A percentile compares a stretch with the other conserved stretches of the same genome.
Conservation (phyloP, 2,113 vertebrate species). For the Mus pahari region DNA sequence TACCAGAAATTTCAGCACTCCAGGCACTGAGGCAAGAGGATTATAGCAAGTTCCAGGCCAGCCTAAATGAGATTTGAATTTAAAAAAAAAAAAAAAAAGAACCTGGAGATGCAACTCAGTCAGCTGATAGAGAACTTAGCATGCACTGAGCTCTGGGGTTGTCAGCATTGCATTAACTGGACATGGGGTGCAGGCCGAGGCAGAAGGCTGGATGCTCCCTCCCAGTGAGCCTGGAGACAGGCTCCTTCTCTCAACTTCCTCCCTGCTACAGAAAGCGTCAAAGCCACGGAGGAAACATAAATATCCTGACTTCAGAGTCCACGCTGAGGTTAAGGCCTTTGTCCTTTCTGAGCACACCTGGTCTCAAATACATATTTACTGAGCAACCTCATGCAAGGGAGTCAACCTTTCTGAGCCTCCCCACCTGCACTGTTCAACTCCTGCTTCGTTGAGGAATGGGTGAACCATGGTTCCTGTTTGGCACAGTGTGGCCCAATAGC, state of each 20-base stretch:
- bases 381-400: not conserved
- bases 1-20: not conserved
- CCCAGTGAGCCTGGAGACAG: not conserved
- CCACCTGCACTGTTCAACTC: rapidly evolving
- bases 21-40: not conserved
- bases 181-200: not conserved
- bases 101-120: not conserved
- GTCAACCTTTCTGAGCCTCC: not conserved
- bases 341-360: not conserved
- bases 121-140: not conserved
- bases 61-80: not conserved
- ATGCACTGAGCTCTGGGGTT: not conserved
- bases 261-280: not conserved
- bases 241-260: not conserved
- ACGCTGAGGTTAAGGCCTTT: not conserved
- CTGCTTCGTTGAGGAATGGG: rapidly evolving
- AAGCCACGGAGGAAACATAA: too few relatives aligned
- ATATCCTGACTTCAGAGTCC: not conserved
- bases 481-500: not conserved
- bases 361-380: not conserved
- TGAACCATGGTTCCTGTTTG: not conserved
- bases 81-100: not conserved
- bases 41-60: not conserved
- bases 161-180: not conserved
- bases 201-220: not conserved